Evolutionary conservation across 2,888 invertebrate genomes (phyloP).

Genomic region (Hydroisotoma schaefferi): DNA sequence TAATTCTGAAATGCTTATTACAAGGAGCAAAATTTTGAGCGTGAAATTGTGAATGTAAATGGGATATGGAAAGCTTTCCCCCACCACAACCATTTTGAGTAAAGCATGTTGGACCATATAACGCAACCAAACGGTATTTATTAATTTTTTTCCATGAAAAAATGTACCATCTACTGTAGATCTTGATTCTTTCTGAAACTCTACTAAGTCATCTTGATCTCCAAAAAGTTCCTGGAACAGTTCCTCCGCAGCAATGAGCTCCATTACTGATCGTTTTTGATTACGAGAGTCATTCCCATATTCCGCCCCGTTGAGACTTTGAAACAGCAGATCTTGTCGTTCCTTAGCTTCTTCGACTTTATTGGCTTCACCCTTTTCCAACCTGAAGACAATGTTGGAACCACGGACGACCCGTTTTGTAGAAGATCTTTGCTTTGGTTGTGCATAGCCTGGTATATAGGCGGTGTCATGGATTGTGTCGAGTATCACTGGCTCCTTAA

Average conservation of each 20-base stretch:
- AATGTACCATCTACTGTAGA: neutral
- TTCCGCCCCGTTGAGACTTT: neutral
- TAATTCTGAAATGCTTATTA: too few species aligned
- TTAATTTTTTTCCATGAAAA: too few species aligned
- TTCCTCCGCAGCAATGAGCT: neutral
- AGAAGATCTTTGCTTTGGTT: neutral
- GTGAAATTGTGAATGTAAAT: too few species aligned
- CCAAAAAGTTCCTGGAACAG: slow-evolving; percentile 8
- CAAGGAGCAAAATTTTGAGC: too few species aligned
- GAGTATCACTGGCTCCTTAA: slow-evolving; percentile 7
- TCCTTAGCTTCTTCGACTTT: neutral
- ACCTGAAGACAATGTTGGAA: slow-evolving; percentile 2
- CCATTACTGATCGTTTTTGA: neutral
- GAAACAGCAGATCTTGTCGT: neutral
- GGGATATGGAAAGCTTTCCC: too few species aligned
- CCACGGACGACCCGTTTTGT: slow-evolving; percentile 5
- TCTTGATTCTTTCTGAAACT: neutral
- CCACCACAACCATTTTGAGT: too few species aligned
- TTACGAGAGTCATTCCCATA: neutral
- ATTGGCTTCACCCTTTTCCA: neutral
- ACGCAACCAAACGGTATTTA: too few species aligned
- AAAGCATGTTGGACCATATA: too few species aligned
- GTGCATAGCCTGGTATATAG: neutral
- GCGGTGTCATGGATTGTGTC: neutral
- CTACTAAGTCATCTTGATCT: slow-evolving; percentile 8